phyloP scores from a whole-genome alignment of 1,140 invertebrate genomes.

The Lysiphlebus fabarum region DNA sequence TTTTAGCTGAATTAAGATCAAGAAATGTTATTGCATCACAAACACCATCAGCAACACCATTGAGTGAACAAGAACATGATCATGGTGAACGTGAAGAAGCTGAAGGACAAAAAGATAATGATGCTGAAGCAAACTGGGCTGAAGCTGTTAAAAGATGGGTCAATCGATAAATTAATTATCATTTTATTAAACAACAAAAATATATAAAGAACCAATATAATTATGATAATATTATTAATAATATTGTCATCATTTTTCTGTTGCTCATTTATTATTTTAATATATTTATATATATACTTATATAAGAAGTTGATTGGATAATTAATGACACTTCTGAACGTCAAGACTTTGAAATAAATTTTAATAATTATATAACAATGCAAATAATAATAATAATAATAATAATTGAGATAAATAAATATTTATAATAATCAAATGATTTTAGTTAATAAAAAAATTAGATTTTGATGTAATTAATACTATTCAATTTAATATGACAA shows the following conservation, averaged over 20 bases:
- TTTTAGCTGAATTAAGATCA: slow-evolving; percentile 61
- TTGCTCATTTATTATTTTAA: background rate
- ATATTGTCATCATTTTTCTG: too few species aligned
- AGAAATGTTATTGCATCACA: slow-evolving; percentile 50
- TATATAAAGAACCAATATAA: too few species aligned
- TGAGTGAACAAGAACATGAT: slow-evolving; percentile 51
- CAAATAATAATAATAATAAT: too few species aligned
- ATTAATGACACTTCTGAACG: background rate
- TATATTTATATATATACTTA: background rate
- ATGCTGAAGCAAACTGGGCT: slow-evolving; percentile 64
- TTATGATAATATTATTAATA: too few species aligned
- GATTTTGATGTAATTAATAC: too few species aligned
- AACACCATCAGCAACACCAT: slow-evolving; percentile 36
- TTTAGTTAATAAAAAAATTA: too few species aligned
- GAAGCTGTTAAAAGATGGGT: slow-evolving; percentile 68
- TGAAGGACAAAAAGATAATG: slow-evolving; percentile 55
- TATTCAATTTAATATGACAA: too few species aligned
- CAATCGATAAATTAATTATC: slow-evolving; percentile 58
- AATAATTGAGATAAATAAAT: too few species aligned
- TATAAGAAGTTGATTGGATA: background rate
- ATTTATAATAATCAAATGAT: too few species aligned
- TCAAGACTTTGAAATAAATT: background rate
- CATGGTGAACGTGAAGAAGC: slow-evolving; percentile 50
- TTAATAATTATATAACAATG: too few species aligned
- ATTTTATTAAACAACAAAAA: too few species aligned